Base-by-base conservation (phyloP, 2,888 invertebrate species). In the Pediacus dermestoides region DNA sequence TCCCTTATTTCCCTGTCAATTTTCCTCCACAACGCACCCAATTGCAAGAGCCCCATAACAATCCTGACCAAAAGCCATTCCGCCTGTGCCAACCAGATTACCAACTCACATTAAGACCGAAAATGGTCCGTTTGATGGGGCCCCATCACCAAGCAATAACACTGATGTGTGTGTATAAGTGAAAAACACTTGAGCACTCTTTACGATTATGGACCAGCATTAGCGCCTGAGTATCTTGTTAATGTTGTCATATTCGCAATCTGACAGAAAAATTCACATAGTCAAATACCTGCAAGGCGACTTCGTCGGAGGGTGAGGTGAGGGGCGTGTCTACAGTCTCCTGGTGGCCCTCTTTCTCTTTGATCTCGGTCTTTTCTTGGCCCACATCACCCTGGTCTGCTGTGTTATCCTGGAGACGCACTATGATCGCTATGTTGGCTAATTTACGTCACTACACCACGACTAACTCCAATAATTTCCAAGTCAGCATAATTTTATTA, bases 271-370 rank as follows among this genome's bases (percentile, higher is more conserved):
- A 18, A 6, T 7, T n/a, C n/a, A 9, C 39, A 39, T 11, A 26
- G 16, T 34, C 30, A 27, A 14, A 27, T 46, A 57, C 55, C 53
- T 54, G 55, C 30, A 46, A 30, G 43, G 58, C 55, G 27, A 60
- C 42, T 30, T 66, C 64, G 59, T 74, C 67, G 38, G 66, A 66
- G 30, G 71, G 68, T 31, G 77, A 76, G 61, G 75, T 75, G 63
- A 75, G 62, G 46, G 71, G 68, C 16, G 68, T 66, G 50, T 68
- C 68, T 59, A 76, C 77, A 42, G 73, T 68, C 61, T 77, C 78
- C 64, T 75, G 77, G 67, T 76, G 76, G 50, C 66, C 72, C 58
- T 68, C 74, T 72, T 79, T 79, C 73, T 76, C 77, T 71, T 78
- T 78, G 52, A 52, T 72, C 74, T 77, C 77, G 72, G 76, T 74